Base-by-base conservation (phyloP, 2,113 vertebrate genomes). In the Oryzias woworae region DNA sequence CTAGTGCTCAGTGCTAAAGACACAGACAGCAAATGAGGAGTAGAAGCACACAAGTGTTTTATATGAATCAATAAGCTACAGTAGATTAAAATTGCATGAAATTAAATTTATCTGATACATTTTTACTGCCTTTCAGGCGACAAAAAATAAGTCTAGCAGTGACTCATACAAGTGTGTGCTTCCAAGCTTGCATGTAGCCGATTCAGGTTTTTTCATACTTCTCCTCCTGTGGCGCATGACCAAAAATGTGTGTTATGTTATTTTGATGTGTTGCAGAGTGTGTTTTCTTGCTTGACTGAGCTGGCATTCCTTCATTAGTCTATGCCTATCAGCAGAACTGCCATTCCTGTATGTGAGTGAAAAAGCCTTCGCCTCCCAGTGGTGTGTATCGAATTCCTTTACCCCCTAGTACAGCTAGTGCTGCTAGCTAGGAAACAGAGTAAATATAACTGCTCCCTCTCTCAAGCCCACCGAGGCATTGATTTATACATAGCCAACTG, bases 371-470 rank as follows among this genome's bases (percentile, higher is more conserved):
- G 72, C 80, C 83, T 84, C 87, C 85, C 80, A 82, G 74, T 76
- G 66, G 72, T 80, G 73, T 75, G 75, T 85, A 90, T 90, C 62
- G 87, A 89, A 90, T 88, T 90, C 78, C 83, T 81, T 76, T 88
- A 86, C 74, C 81, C 74, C 71, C 77, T 70, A 78, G 74, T 80
- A 85, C 68, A 77, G 78, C 80, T 78, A 73, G 64, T 64, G 87
- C 86, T 88, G 83, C 83, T 86, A 85, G 84, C 84, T 75, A 88
- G 83, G 88, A 89, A 89, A 71, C 78, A 77, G 86, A 84, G 85
- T 85, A 89, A 89, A 88, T 87, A 89, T 88, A 88, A 86, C 86
- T 77, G 80, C 83, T 83, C 79, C 77, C 81, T 84, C 83, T 87
- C 83, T 85, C 80, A 65, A 78, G 81, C 85, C 85, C 85, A 88